These are phyloP conservation scores for Drosophila repletoides DNA, from an alignment of 1,140 invertebrate species.

Conservation along the genomic window DNA sequence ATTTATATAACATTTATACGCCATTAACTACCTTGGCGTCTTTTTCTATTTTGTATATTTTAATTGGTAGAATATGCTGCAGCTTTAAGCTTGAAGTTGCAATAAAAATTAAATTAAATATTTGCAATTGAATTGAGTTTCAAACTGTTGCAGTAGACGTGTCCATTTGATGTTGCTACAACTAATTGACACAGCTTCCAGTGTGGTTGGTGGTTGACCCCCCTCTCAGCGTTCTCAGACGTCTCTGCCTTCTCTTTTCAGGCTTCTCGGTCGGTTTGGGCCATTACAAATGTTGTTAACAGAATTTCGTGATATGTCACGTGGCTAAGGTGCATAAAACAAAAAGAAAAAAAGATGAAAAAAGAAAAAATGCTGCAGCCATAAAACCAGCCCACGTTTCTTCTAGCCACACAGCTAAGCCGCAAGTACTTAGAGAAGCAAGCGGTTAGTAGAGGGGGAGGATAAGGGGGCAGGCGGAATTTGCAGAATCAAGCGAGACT, in stretches of 20 bases:
- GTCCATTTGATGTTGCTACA: conserved; percentile 55
- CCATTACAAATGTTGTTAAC: conserved; percentile 51
- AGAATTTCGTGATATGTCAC: conserved; percentile 75
- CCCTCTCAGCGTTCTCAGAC: neutral
- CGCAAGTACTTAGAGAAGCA: conserved; percentile 18
- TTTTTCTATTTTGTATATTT: no score
- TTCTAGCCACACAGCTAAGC: conserved; percentile 20
- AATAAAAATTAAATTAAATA: conserved; percentile 18
- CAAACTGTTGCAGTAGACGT: conserved; percentile 2
- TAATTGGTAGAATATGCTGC: neutral
- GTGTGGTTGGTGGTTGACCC: neutral
- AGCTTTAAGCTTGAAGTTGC: neutral
- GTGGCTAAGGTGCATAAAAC: conserved; percentile 54
- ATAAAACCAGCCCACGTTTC: conserved; percentile 57
- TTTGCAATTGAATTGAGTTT: conserved; percentile 36
- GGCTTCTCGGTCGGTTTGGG: conserved; percentile 1
- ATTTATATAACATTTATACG: no score
- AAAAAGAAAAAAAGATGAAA: conserved; percentile 4
- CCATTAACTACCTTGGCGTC: no score
- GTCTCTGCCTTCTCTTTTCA: neutral
- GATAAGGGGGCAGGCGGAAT: neutral
- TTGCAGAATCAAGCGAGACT: conserved; percentile 23
- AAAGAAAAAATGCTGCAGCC: conserved; percentile 31
- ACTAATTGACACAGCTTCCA: conserved; percentile 71
- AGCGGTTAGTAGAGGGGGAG: no score